Evolutionary conservation across 2,888 invertebrate genomes (phyloP).

Genomic region (Timema cristinae): DNA sequence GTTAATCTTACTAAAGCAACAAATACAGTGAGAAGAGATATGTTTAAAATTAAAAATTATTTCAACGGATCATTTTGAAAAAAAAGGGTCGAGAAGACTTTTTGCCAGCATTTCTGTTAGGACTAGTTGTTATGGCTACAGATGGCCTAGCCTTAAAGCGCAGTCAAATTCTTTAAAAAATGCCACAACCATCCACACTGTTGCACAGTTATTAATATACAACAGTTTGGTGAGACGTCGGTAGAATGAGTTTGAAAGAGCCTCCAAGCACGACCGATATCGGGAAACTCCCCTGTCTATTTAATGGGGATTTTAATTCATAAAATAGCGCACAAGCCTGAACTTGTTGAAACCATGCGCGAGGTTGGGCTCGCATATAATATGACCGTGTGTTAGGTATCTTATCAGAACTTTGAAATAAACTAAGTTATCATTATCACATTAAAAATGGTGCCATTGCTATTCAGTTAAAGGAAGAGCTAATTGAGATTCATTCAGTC

Average conservation of each 20-base stretch:
- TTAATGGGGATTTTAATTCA: not conserved
- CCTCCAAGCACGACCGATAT: not conserved
- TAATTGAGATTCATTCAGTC: not conserved
- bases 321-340: not conserved
- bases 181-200: not conserved
- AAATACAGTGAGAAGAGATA: slow-evolving; percentile 10
- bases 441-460: not conserved
- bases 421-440: not conserved
- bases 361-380: not conserved
- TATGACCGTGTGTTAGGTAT: not conserved
- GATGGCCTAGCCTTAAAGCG: not conserved
- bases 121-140: not conserved
- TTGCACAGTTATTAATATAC: slow-evolving; percentile 1
- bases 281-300: slow-evolving; percentile 1
- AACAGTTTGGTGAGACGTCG: slow-evolving; percentile 11
- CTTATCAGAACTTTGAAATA: slow-evolving; percentile 4
- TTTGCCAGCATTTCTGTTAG: not conserved
- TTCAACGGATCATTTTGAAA: slow-evolving; percentile 1
- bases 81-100: not conserved
- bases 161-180: not conserved
- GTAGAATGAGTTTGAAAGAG: not conserved
- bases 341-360: not conserved
- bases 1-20: not conserved
- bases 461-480: not conserved
- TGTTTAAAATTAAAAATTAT: not conserved